Base-by-base conservation (phyloP, 2,113 vertebrate species). In the Hyperoodon ampullatus region DNA sequence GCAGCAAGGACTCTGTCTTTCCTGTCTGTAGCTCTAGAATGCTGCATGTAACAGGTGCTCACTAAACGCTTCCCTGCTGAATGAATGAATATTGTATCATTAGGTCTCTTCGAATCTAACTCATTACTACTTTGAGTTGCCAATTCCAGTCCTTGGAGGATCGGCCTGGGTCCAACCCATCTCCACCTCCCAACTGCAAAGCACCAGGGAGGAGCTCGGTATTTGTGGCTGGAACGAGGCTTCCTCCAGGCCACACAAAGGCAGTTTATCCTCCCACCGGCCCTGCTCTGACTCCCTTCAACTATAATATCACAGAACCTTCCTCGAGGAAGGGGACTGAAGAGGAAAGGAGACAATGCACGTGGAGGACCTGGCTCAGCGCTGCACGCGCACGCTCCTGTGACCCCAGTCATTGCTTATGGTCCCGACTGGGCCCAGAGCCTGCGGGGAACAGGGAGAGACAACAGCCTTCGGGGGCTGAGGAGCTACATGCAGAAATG, bases 381-480 rank as follows among this genome's bases (percentile, higher is more conserved):
- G 30, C 91, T n/a, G 58, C 1, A 10, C 71, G 2, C 33, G 60
- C 5, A 47, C 6, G 5, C 71, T 9, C 74, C 53, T 9, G 0
- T 21, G 26, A 66, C 8, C 44, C 39, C 16, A 21, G 68, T 8
- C 28, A 8, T 0, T 19, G 0, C n/a, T 12, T 10, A 35, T 1
- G 1, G 26, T 44, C 39, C 21, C 24, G 21, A 24, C 68, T 4
- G 28, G 19, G 33, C 47, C 39, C 7, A 19, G 47, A 18, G n/a
- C 58, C 60, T 60, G 50, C 18, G n/a, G 33, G n/a, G 26, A 16
- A 19, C 16, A 2, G 2, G 8, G 19, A 35, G 39, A 75, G 60
- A 92, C 16, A 3, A 13, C 0, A 30, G 60, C 61, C 66, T 84
- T 53, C 26, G 33, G 66, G 58, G 19, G 28, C n/a, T 47, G 14